Evolutionary conservation across 2,797 vertebrate genomes (phyloP).

Genomic region (Falco rusticolus): DNA sequence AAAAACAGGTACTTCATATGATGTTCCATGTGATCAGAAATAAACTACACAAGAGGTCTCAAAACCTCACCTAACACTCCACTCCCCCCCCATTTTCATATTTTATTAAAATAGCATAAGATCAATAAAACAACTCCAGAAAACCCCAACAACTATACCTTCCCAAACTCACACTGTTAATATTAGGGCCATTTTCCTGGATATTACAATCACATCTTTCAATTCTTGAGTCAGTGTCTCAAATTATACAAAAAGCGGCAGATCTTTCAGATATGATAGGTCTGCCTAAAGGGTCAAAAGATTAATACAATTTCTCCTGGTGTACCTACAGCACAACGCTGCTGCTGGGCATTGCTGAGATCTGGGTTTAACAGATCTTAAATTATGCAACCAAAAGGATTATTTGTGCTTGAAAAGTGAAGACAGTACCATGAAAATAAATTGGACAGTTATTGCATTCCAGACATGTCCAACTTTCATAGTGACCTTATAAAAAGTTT

Average conservation of each 20-base stretch:
- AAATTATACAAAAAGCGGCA: not conserved
- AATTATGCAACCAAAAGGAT: not conserved
- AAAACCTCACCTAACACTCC: not conserved
- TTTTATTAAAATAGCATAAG: not conserved
- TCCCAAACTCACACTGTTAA: not conserved
- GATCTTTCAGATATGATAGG: not conserved
- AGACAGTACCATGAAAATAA: not conserved
- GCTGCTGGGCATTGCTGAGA: not conserved
- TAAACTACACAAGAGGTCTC: not conserved
- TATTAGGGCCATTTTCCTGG: not conserved
- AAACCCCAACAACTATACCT: not conserved
- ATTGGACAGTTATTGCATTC: not conserved
- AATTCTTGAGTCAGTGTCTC: not conserved
- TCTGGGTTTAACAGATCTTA: not conserved
- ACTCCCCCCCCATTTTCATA: no score
- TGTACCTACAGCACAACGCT: not conserved
- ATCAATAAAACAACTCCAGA: not conserved
- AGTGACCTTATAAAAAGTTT: not conserved
- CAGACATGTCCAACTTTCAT: not conserved
- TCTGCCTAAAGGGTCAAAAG: not conserved
- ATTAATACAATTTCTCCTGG: not conserved
- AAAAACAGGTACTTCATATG: not conserved
- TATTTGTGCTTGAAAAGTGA: not conserved
- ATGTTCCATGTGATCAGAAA: not conserved
- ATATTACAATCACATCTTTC: not conserved